phyloP scores from a whole-genome alignment of 2,797 vertebrate genomes.

The Iguana delicatissima region DNA sequence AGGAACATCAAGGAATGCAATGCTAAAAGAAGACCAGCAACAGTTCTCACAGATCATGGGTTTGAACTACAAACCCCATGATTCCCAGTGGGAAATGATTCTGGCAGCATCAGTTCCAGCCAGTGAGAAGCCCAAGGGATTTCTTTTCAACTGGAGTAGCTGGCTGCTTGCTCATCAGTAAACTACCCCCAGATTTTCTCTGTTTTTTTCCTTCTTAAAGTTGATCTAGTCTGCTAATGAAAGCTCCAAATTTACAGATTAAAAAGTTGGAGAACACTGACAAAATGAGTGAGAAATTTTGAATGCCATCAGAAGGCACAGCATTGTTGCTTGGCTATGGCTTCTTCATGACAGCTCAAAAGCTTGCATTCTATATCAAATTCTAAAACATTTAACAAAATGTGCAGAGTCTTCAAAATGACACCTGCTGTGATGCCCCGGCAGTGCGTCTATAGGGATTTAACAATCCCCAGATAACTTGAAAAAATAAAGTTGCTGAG shows the following conservation, averaged over 20 bases:
- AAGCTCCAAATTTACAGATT: conserved; percentile 53
- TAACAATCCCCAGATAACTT: conserved; percentile 45
- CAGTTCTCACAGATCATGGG: background rate
- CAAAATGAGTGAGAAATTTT: conserved; percentile 55
- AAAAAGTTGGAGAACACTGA: conserved; percentile 51
- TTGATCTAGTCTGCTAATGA: conserved; percentile 54
- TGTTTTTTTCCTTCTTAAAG: background rate
- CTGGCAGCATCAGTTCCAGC: background rate
- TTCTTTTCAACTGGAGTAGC: background rate
- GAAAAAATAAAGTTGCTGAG: conserved; percentile 47
- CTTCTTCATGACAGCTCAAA: conserved; percentile 37
- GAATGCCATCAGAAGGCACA: conserved; percentile 56
- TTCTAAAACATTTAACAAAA: conserved; percentile 50
- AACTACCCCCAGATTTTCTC: conserved; percentile 20
- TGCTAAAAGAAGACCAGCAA: background rate
- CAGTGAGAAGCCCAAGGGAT: background rate
- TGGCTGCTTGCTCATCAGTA: background rate
- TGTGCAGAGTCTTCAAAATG: conserved; percentile 60
- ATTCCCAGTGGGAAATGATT: background rate
- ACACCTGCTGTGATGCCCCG: conserved; percentile 44
- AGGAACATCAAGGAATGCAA: background rate
- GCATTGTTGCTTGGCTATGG: conserved; percentile 25
- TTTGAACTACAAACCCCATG: background rate
- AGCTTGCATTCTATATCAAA: conserved; percentile 28
- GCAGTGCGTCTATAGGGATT: conserved; percentile 54